Conservation (phyloP, 2,113 vertebrate species). For the Pimephales promelas region DNA sequence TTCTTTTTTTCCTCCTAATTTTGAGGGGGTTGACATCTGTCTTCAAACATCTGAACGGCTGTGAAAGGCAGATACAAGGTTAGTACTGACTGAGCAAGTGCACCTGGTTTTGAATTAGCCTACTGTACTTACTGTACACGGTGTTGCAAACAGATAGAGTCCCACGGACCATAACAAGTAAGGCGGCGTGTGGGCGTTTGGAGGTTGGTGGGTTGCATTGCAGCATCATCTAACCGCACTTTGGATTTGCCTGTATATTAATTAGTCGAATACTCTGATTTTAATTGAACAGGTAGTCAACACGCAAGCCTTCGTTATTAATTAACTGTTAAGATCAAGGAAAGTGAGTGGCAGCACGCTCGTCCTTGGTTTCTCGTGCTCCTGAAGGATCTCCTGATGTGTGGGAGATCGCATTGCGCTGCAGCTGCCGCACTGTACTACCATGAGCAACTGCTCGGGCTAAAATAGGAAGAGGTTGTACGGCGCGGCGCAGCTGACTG, state of each 20-base stretch:
- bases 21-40: slow-evolving; percentile 52
- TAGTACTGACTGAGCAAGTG: slow-evolving; percentile 65
- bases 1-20: slow-evolving; percentile 49
- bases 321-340: background rate
- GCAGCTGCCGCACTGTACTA: slow-evolving; percentile 72
- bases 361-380: background rate
- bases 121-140: slow-evolving; percentile 16
- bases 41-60: slow-evolving; percentile 54
- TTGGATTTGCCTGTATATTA: background rate
- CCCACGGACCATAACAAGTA: background rate
- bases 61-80: slow-evolving; percentile 72
- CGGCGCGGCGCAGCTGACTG: slow-evolving; percentile 79
- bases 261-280: background rate
- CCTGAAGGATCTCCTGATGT: slow-evolving; percentile 54
- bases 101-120: background rate
- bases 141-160: background rate
- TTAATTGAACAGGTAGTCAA: background rate
- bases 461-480: slow-evolving; percentile 81
- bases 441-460: slow-evolving; percentile 71
- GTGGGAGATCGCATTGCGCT: slow-evolving; percentile 72
- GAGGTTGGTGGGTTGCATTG: background rate
- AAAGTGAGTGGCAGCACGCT: background rate
- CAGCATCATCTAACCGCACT: slow-evolving; percentile 17
- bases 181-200: background rate
- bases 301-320: background rate